Percentiles rank a stretch among this genome's conserved stretches.
Evolutionary conservation across 1,140 invertebrate genomes (phyloP).

Genomic region (Lordiphosa collinella): DNA sequence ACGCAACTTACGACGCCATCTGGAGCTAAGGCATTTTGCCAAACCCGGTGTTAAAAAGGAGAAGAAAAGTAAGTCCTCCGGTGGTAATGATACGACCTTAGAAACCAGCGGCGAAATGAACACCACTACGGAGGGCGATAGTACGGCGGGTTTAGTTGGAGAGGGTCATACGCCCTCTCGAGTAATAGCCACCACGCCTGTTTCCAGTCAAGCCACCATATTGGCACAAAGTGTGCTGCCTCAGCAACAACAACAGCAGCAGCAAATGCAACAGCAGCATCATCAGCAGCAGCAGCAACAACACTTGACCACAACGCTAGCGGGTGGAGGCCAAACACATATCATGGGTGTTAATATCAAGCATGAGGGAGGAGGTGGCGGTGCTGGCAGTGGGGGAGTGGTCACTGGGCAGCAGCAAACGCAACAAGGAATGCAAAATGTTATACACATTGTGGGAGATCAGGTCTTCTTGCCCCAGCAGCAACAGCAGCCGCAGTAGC

Average conservation of each 20-base stretch:
- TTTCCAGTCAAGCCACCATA: slow-evolving; percentile 34
- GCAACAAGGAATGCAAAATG: slow-evolving; percentile 71
- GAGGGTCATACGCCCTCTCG: slow-evolving; percentile 42
- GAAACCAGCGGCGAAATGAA: slow-evolving; percentile 56
- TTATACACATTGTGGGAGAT: slow-evolving; percentile 76
- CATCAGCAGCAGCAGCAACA: slow-evolving; percentile 41
- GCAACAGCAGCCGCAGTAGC: slow-evolving; percentile 37
- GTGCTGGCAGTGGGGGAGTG: slow-evolving; percentile 14
- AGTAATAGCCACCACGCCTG: slow-evolving; percentile 45
- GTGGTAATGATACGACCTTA: slow-evolving; percentile 55
- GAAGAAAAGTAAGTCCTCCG: slow-evolving; percentile 78
- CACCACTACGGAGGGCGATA: slow-evolving; percentile 57
- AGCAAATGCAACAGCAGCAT: slow-evolving; percentile 19
- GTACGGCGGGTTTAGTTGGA: slow-evolving; percentile 24
- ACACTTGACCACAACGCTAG: slow-evolving; percentile 48
- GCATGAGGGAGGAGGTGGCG: slow-evolving; percentile 39
- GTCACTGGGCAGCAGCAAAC: slow-evolving; percentile 30
- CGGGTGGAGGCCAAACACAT: slow-evolving; percentile 59
- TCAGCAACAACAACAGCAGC: slow-evolving; percentile 51
- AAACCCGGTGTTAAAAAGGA: slow-evolving; percentile 79
- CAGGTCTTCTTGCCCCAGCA: slow-evolving; percentile 67
- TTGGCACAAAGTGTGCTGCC: slow-evolving; percentile 57
- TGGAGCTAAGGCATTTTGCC: slow-evolving; percentile 79
- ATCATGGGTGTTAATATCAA: slow-evolving; percentile 50
- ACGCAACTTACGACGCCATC: slow-evolving; percentile 82